Percentiles rank a stretch among this genome's conserved stretches.
Evolutionary conservation across 2,888 invertebrate genomes (phyloP).

Genomic region (Caenorhabditis sp.): DNA sequence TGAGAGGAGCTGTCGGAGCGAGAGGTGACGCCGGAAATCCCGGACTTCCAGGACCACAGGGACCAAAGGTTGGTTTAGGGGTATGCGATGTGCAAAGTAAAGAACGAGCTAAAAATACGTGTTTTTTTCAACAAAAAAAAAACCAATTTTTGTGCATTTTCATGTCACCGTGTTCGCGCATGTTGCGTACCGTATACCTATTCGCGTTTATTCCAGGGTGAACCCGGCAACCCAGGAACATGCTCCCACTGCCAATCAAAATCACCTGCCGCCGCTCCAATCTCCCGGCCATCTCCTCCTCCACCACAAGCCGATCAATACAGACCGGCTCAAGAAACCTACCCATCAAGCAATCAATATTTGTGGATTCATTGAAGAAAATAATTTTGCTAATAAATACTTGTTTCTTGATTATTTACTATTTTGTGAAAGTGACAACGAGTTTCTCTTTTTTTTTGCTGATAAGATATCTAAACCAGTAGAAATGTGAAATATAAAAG

Average conservation of each 20-base stretch:
- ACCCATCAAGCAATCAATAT: conserved; percentile 32
- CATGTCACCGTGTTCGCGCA: no score
- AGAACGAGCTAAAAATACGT: no score
- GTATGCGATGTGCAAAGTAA: no score
- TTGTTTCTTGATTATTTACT: background rate
- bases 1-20: conserved; percentile 58
- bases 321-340: conserved; percentile 15
- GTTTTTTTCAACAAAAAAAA: no score
- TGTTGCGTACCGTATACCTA: no score
- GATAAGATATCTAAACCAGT: background rate
- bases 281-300: conserved; percentile 6
- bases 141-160: no score
- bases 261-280: conserved; percentile 15
- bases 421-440: background rate
- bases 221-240: conserved; percentile 52
- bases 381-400: background rate
- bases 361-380: conserved; percentile 41
- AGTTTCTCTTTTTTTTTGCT: conserved; percentile 3
- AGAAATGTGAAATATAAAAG: background rate
- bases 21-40: conserved; percentile 62
- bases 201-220: conserved; percentile 45
- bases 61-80: conserved; percentile 38
- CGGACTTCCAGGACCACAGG: conserved; percentile 64
- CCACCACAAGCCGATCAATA: conserved; percentile 21
- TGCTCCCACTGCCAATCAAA: conserved; percentile 48